Conservation (phyloP, 2,113 vertebrate genomes). For the Phyllostomus discolor region DNA sequence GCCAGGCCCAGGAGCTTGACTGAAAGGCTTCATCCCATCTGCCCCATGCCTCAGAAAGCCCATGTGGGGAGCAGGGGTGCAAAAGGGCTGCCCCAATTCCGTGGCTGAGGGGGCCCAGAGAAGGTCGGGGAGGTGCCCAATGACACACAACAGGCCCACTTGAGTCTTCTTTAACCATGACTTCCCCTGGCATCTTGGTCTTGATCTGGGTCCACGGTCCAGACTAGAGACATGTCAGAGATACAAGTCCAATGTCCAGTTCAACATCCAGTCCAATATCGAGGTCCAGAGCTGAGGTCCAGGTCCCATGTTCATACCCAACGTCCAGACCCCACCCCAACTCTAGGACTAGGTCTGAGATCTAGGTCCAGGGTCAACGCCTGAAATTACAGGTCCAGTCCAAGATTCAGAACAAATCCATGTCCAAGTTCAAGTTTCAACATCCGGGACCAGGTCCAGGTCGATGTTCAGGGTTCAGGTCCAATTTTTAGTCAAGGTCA, state of each 20-base stretch:
- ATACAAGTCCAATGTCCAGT: background rate
- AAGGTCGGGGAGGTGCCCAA: background rate
- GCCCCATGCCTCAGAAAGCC: background rate
- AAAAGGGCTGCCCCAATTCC: background rate
- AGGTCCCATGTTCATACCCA: background rate
- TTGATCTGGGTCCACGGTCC: background rate
- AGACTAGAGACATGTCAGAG: background rate
- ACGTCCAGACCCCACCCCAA: background rate
- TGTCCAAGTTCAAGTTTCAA: background rate
- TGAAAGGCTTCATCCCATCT: background rate
- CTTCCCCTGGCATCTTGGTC: background rate
- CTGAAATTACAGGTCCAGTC: background rate
- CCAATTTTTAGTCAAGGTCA: conserved; percentile 37
- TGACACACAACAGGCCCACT: background rate
- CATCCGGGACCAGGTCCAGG: background rate
- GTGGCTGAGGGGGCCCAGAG: background rate
- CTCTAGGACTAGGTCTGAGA: background rate
- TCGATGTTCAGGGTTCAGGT: background rate
- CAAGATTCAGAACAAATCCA: background rate
- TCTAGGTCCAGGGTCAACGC: background rate
- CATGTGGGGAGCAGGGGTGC: background rate
- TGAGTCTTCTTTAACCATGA: background rate
- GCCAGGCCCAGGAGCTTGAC: background rate
- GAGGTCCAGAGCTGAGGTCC: background rate
- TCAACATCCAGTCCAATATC: background rate